phyloP scores from a whole-genome alignment of 2,797 vertebrate species.

The Peromyscus nudipes region DNA sequence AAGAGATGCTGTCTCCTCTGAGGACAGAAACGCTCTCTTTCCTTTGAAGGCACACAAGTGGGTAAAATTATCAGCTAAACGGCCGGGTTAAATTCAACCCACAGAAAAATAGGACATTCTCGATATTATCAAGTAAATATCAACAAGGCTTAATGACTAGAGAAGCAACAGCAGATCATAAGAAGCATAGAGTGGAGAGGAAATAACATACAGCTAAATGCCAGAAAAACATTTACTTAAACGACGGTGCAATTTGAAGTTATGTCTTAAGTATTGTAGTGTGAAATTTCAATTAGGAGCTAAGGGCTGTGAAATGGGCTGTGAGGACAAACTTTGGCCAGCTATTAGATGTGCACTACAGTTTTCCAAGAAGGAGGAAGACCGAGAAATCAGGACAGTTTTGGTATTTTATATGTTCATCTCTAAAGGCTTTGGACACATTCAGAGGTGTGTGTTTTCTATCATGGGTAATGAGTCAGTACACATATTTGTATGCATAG shows the following conservation, averaged over 20 bases:
- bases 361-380: neutral
- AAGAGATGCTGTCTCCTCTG: neutral
- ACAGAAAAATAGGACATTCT: slow-evolving; percentile 6
- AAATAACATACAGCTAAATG: slow-evolving; percentile 53
- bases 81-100: neutral
- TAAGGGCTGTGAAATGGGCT: slow-evolving; percentile 68
- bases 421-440: neutral
- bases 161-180: slow-evolving; percentile 57
- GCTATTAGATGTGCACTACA: neutral
- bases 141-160: slow-evolving; percentile 14
- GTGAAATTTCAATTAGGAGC: slow-evolving; percentile 79
- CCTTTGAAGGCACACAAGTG: neutral
- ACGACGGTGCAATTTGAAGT: slow-evolving; percentile 23
- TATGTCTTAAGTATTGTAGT: slow-evolving; percentile 71
- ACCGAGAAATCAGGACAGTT: neutral
- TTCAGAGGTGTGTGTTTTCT: neutral
- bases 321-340: slow-evolving; percentile 51
- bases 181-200: neutral
- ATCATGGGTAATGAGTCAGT: fast-evolving
- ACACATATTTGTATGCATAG: neutral
- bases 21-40: neutral
- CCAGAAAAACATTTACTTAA: slow-evolving; percentile 69
- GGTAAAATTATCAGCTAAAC: neutral
- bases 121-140: slow-evolving; percentile 53
- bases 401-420: neutral